Evolutionary conservation across 1,140 invertebrate genomes (phyloP).

Genomic region (Drosophila lini): DNA sequence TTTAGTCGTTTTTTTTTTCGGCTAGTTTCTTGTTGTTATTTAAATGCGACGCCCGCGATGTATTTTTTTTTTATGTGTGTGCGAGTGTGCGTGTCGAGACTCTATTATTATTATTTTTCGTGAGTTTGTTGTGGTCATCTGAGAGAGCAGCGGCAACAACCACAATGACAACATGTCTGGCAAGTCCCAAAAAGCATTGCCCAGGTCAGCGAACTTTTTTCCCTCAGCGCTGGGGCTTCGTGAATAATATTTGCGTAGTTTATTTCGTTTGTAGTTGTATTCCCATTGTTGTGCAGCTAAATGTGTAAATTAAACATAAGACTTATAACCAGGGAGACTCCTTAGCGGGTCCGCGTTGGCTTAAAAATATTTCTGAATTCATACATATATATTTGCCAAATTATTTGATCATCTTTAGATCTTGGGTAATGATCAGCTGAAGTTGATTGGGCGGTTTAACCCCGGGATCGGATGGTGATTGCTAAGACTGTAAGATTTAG

Average conservation of each 20-base stretch:
- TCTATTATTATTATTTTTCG: slow-evolving; percentile 50
- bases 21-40: slow-evolving; percentile 71
- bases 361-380: slow-evolving; percentile 40
- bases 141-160: slow-evolving; percentile 43
- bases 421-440: slow-evolving; percentile 10
- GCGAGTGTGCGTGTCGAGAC: slow-evolving; percentile 59
- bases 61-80: slow-evolving; percentile 26
- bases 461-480: background rate
- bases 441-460: slow-evolving; percentile 23
- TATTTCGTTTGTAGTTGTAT: slow-evolving; percentile 44
- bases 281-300: slow-evolving; percentile 57
- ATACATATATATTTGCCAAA: slow-evolving; percentile 41
- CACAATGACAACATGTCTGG: slow-evolving; percentile 67
- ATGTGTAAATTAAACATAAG: slow-evolving; percentile 65
- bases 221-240: slow-evolving; percentile 46
- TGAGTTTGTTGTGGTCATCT: slow-evolving; percentile 68
- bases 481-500: background rate
- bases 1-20: slow-evolving; percentile 66
- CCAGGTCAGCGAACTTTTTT: slow-evolving; percentile 75
- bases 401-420: slow-evolving; percentile 36
- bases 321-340: slow-evolving; percentile 41
- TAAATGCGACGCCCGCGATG: slow-evolving; percentile 68
- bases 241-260: slow-evolving; percentile 62
- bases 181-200: slow-evolving; percentile 73
- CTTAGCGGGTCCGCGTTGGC: slow-evolving; percentile 7